A percentile compares a stretch with the other conserved stretches of the same genome.
These are phyloP conservation scores for Pipa parva DNA, from an alignment of 2,113 vertebrate species.

Conservation along the genomic window DNA sequence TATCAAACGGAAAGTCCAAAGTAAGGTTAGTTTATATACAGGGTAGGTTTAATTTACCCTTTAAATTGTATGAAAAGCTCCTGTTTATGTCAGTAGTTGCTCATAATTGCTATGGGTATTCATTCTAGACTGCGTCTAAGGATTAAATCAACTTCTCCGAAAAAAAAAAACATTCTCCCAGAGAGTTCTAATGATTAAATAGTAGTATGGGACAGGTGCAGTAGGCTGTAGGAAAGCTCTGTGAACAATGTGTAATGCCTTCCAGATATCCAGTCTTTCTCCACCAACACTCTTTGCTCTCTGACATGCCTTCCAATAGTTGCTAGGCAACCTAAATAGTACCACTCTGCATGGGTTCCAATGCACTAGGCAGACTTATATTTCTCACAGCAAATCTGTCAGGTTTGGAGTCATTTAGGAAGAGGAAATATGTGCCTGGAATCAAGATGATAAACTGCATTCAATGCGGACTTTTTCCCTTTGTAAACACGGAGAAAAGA, in stretches of 20 bases:
- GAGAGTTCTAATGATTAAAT: neutral
- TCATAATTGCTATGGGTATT: too few relatives aligned
- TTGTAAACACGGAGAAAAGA: slow-evolving; percentile 9
- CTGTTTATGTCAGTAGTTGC: too few relatives aligned
- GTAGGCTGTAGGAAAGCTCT: neutral
- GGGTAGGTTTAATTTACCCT: too few relatives aligned
- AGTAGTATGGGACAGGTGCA: slow-evolving; percentile 11
- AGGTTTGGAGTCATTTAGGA: slow-evolving; percentile 36
- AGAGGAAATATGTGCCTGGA: slow-evolving; percentile 36
- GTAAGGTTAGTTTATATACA: too few relatives aligned
- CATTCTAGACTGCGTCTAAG: too few relatives aligned
- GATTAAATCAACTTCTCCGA: too few relatives aligned
- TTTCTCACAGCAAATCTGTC: slow-evolving; percentile 39
- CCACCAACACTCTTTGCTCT: slow-evolving; percentile 18
- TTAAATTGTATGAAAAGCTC: too few relatives aligned
- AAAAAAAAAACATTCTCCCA: too few relatives aligned
- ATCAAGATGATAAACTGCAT: slow-evolving; percentile 36
- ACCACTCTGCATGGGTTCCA: slow-evolving; percentile 38
- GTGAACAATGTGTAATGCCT: slow-evolving; percentile 12
- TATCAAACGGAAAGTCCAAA: too few relatives aligned
- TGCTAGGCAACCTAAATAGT: slow-evolving; percentile 42
- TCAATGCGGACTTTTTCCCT: slow-evolving; percentile 21
- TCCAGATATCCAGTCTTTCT: slow-evolving; percentile 10
- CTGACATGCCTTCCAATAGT: slow-evolving; percentile 32
- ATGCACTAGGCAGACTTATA: slow-evolving; percentile 30